Conservation (phyloP, 2,888 invertebrate genomes). For the Zeuzera pyrina region DNA sequence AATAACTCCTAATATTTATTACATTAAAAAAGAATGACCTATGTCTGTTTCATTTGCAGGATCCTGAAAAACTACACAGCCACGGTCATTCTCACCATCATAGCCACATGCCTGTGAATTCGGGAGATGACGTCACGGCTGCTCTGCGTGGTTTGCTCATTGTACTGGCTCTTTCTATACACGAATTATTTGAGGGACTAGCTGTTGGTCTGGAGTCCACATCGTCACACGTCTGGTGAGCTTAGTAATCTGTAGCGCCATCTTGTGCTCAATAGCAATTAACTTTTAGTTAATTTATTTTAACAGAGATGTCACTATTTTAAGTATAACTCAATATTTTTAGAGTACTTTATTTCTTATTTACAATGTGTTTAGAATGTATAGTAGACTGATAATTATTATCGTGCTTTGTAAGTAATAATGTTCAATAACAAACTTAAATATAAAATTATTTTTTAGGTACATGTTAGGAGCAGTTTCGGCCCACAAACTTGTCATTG, state of each 20-base stretch:
- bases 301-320: no score
- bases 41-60: slow-evolving; percentile 37
- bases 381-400: no score
- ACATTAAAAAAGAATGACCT: no score
- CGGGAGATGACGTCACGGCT: slow-evolving; percentile 59
- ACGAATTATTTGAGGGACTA: slow-evolving; percentile 89
- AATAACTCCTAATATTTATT: no score
- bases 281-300: no score
- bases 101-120: slow-evolving; percentile 56
- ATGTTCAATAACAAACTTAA: no score
- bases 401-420: no score
- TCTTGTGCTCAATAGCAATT: slow-evolving; percentile 23
- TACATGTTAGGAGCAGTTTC: slow-evolving; percentile 89
- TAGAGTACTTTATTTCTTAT: no score
- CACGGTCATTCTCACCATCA: slow-evolving; percentile 44
- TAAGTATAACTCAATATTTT: no score
- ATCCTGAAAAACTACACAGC: slow-evolving; percentile 31
- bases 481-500: slow-evolving; percentile 89
- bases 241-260: slow-evolving; percentile 16
- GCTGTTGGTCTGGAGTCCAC: slow-evolving; percentile 84
- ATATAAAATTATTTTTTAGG: slow-evolving; percentile 38
- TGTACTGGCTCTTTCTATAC: slow-evolving; percentile 87
- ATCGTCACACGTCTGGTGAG: slow-evolving; percentile 54
- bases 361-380: no score
- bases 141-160: slow-evolving; percentile 82